phyloP scores from a whole-genome alignment of 2,113 vertebrate species.

The Sinocyclocheilus anophthalmus region DNA sequence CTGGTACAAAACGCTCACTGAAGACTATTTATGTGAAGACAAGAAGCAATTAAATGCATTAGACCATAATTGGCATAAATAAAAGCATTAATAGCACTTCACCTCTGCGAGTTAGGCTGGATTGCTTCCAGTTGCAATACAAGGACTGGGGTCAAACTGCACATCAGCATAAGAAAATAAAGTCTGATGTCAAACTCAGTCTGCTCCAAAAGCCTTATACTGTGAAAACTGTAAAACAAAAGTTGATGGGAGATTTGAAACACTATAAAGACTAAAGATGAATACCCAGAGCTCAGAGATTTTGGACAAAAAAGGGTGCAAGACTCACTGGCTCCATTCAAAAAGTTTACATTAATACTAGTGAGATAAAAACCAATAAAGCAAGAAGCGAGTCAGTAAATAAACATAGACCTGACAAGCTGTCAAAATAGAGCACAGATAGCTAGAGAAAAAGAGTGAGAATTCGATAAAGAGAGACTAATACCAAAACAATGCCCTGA shows the following conservation, averaged over 20 bases:
- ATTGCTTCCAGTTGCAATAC: neutral
- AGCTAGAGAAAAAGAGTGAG: neutral
- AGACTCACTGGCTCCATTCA: no score
- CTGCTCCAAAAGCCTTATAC: neutral
- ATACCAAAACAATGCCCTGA: constrained; percentile 23
- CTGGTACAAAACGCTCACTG: neutral
- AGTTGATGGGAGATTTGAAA: neutral
- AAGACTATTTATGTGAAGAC: neutral
- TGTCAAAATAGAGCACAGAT: constrained; percentile 9
- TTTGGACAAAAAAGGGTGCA: neutral
- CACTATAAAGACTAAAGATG: neutral
- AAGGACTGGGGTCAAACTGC: neutral
- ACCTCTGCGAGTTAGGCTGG: neutral
- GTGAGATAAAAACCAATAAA: neutral
- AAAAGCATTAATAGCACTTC: neutral
- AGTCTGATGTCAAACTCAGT: neutral
- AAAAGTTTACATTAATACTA: neutral
- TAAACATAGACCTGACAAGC: neutral
- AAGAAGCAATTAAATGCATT: neutral
- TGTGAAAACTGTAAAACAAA: neutral
- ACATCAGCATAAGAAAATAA: neutral
- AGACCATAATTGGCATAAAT: neutral
- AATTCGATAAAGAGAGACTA: constrained; percentile 16
- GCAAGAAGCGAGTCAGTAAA: constrained; percentile 38
- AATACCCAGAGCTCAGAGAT: neutral